phyloP scores from a whole-genome alignment of 2,888 invertebrate species.

The Nebria salina region DNA sequence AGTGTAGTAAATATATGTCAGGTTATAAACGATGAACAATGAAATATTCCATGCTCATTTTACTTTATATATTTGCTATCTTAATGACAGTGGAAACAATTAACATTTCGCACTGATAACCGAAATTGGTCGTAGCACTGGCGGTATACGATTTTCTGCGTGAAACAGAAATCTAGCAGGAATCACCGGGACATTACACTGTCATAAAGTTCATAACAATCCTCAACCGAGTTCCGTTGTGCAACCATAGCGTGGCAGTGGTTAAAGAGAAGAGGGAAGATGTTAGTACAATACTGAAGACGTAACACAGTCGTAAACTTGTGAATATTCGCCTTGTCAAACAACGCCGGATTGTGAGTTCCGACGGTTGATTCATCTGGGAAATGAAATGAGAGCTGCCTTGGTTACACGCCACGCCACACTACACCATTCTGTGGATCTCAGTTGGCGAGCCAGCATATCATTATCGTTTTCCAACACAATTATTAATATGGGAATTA shows the following conservation, averaged over 20 bases:
- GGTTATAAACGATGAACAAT: constrained; percentile 2
- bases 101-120: constrained; percentile 13
- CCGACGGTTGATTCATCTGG: constrained; percentile 21
- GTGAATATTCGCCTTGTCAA: constrained; percentile 41
- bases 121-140: constrained; percentile 6
- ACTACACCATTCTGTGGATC: neutral
- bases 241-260: neutral
- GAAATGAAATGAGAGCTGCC: constrained; percentile 18
- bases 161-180: constrained; percentile 13
- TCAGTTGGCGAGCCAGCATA: constrained; percentile 4
- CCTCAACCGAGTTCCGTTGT: constrained; percentile 5
- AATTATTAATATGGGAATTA: neutral
- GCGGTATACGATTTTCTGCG: neutral
- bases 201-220: constrained; percentile 15
- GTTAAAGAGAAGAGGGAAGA: neutral
- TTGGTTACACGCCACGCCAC: neutral
- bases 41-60: neutral
- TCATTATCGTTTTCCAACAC: neutral
- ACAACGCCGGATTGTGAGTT: constrained; percentile 12
- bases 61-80: constrained; percentile 13
- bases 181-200: constrained; percentile 7
- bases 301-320: constrained; percentile 36
- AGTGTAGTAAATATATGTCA: no score
- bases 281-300: constrained; percentile 20
- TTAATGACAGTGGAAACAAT: neutral